Evolutionary conservation across 2,797 vertebrate genomes (phyloP).

Genomic region (Sternotherus odoratus): DNA sequence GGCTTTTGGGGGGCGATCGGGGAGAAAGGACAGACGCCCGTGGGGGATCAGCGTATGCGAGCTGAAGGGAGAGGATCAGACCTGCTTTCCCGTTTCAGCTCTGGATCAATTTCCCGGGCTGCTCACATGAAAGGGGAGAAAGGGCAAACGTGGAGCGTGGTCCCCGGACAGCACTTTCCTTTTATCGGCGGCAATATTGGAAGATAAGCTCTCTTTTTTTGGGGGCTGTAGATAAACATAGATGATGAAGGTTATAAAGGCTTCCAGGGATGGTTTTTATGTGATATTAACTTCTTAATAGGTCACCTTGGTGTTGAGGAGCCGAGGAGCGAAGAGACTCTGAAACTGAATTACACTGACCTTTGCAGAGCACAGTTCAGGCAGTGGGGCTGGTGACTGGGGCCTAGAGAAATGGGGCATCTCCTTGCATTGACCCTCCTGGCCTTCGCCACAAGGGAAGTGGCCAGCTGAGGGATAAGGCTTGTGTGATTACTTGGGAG

Average conservation of each 20-base stretch:
- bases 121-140: slow-evolving; percentile 18
- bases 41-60: neutral
- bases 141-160: slow-evolving; percentile 58
- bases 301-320: slow-evolving; percentile 80
- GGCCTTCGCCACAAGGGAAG: slow-evolving; percentile 45
- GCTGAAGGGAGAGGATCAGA: neutral
- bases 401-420: slow-evolving; percentile 45
- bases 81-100: rapidly evolving
- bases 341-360: slow-evolving; percentile 65
- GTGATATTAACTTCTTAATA: slow-evolving; percentile 82
- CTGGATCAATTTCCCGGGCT: neutral
- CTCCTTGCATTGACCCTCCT: slow-evolving; percentile 31
- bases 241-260: slow-evolving; percentile 79
- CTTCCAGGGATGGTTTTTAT: slow-evolving; percentile 76
- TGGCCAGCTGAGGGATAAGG: slow-evolving; percentile 31
- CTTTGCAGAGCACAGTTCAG: slow-evolving; percentile 35
- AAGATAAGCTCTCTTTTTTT: slow-evolving; percentile 44
- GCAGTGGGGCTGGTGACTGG: slow-evolving; percentile 34
- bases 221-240: slow-evolving; percentile 75
- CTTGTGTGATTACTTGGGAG: slow-evolving; percentile 17
- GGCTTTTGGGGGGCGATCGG: neutral
- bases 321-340: slow-evolving; percentile 44
- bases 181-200: slow-evolving; percentile 68
- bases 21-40: neutral
- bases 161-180: slow-evolving; percentile 77